Evolutionary conservation across 2,113 vertebrate species (phyloP).

Genomic region (Eurystomus gularis): DNA sequence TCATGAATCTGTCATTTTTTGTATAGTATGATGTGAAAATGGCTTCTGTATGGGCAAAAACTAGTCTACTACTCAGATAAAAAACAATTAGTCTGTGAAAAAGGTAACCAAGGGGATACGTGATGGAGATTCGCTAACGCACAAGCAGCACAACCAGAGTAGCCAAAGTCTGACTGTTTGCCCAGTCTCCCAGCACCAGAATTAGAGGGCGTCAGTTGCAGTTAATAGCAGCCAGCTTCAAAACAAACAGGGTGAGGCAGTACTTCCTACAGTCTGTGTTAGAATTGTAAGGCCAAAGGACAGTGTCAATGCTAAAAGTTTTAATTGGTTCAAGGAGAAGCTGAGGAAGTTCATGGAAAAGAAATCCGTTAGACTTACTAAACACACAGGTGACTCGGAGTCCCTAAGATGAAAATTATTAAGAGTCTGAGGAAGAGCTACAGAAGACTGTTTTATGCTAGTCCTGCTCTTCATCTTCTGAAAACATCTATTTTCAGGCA

Average conservation of each 20-base stretch:
- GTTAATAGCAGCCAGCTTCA: not conserved
- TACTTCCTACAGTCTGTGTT: not conserved
- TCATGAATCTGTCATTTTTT: not conserved
- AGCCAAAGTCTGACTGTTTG: not conserved
- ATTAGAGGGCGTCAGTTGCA: not conserved
- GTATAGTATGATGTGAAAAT: not conserved
- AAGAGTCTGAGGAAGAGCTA: not conserved
- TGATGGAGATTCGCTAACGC: not conserved
- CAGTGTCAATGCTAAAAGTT: not conserved
- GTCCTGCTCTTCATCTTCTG: not conserved
- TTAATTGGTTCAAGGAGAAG: not conserved
- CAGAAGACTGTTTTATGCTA: not conserved
- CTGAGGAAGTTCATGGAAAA: not conserved
- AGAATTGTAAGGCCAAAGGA: not conserved
- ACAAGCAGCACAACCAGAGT: not conserved
- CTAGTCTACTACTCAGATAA: not conserved
- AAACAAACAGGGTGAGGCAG: not conserved
- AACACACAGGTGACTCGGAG: not conserved
- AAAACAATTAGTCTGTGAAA: not conserved
- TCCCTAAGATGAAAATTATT: not conserved
- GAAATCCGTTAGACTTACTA: not conserved
- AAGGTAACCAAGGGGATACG: not conserved
- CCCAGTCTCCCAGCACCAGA: not conserved
- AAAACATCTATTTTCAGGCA: not conserved
- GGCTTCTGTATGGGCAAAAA: not conserved